These are phyloP conservation scores for Drosophila pachea DNA, from an alignment of 1,140 invertebrate genomes.

Conservation along the genomic window DNA sequence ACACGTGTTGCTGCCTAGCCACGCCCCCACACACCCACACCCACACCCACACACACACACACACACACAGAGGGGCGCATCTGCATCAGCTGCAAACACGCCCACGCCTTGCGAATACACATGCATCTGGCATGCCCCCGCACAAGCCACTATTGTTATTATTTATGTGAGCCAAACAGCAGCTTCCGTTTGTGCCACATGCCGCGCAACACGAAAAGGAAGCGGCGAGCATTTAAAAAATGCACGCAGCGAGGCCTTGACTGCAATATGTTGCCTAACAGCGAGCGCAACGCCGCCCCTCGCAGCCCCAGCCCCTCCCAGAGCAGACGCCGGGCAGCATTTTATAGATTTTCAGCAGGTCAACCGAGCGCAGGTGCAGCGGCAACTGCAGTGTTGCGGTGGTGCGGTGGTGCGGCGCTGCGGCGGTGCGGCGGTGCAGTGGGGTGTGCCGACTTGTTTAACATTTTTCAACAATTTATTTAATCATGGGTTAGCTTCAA, in stretches of 20 bases:
- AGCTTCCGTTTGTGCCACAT: slow-evolving; percentile 76
- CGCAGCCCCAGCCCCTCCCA: too few species aligned
- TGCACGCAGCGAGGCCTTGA: slow-evolving; percentile 74
- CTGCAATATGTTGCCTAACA: slow-evolving; percentile 76
- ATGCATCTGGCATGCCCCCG: slow-evolving; percentile 14
- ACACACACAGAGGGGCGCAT: not conserved
- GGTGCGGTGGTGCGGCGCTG: not conserved
- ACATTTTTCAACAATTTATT: slow-evolving; percentile 76
- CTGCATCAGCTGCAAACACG: slow-evolving; percentile 2
- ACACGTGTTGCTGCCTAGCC: slow-evolving; percentile 64
- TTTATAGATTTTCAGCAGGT: slow-evolving; percentile 75
- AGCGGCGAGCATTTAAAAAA: slow-evolving; percentile 70
- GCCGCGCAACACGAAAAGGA: slow-evolving; percentile 50
- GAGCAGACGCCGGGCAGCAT: slow-evolving; percentile 27
- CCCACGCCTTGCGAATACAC: not conserved
- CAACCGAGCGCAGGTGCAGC: slow-evolving; percentile 33
- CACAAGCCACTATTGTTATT: slow-evolving; percentile 60
- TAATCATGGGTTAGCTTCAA: slow-evolving; percentile 67
- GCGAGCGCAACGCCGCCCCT: slow-evolving; percentile 34
- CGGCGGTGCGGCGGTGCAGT: not conserved
- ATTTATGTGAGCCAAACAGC: slow-evolving; percentile 76
- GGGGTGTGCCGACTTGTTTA: slow-evolving; percentile 61
- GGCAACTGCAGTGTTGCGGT: not conserved
- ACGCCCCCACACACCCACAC: slow-evolving; percentile 40
- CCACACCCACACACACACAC: slow-evolving; percentile 15